A percentile compares a stretch with the other conserved stretches of the same genome.
phyloP scores from a whole-genome alignment of 92 coral and sea anemone species.

The Siderastrea radians region DNA sequence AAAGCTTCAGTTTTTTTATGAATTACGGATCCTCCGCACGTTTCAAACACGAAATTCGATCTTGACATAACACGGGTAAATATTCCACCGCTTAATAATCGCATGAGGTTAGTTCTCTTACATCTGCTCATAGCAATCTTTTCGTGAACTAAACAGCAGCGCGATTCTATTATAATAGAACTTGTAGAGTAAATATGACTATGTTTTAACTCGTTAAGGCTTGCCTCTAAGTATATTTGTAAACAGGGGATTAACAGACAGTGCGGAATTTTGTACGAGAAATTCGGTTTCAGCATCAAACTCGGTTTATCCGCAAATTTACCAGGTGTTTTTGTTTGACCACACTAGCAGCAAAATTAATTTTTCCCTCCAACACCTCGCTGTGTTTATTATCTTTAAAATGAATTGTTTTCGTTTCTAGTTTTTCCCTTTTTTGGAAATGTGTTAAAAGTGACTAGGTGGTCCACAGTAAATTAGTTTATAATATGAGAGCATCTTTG shows the following conservation, averaged over 20 bases:
- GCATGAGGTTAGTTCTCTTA: neutral
- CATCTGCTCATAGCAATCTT: neutral
- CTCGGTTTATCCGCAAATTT: neutral
- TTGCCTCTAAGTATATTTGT: neutral
- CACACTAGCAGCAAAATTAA: conserved; percentile 10
- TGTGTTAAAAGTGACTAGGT: conserved; percentile 17
- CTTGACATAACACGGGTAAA: neutral
- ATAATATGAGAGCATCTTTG: neutral
- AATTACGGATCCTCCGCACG: neutral
- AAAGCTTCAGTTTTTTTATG: neutral
- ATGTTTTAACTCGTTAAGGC: neutral
- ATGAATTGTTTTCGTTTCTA: conserved; percentile 20
- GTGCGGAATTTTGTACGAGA: neutral
- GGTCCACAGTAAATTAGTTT: conserved; percentile 12
- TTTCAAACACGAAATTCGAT: neutral
- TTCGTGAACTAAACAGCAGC: neutral
- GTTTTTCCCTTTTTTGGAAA: neutral
- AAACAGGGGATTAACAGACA: neutral
- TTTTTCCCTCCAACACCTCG: conserved; percentile 1
- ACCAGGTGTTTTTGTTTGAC: conserved; percentile 11
- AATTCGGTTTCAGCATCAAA: neutral
- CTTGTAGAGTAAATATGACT: neutral
- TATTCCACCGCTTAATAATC: neutral
- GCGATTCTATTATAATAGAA: too few relatives aligned
- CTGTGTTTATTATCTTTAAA: conserved; percentile 22